A percentile compares a stretch with the other conserved stretches of the same genome.
Conservation (phyloP, 2,113 vertebrate species). For the Hippocampus abdominalis region DNA sequence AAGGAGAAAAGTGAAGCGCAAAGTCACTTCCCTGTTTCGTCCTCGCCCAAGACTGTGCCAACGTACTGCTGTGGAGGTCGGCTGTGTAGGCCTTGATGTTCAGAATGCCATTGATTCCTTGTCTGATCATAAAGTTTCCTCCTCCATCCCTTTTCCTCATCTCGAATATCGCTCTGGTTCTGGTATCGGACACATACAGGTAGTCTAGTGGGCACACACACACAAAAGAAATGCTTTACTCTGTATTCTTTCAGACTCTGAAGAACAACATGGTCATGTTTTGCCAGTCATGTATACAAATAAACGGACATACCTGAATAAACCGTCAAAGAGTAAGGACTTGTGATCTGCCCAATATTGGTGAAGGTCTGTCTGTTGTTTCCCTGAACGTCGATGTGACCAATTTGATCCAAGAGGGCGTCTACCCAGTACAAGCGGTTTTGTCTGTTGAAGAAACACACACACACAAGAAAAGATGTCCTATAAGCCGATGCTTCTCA, state of each 20-base stretch:
- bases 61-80: constrained; percentile 63
- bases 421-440: constrained; percentile 71
- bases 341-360: constrained; percentile 66
- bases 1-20: neutral
- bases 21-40: neutral
- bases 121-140: constrained; percentile 55
- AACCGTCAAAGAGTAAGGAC: constrained; percentile 64
- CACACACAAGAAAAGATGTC: neutral
- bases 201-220: constrained; percentile 45
- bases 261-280: neutral
- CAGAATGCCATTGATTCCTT: constrained; percentile 58
- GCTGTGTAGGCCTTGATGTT: constrained; percentile 65
- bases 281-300: neutral
- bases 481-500: neutral
- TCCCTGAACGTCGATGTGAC: constrained; percentile 53
- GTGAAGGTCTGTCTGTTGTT: constrained; percentile 57
- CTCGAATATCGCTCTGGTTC: constrained; percentile 53
- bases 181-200: constrained; percentile 65
- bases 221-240: neutral
- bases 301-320: constrained; percentile 48
- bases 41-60: neutral
- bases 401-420: constrained; percentile 57
- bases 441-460: constrained; percentile 33
- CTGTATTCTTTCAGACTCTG: neutral
- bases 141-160: constrained; percentile 69